Evolutionary conservation across 2,888 invertebrate genomes (phyloP).

Genomic region (Emmelina monodactyla): DNA sequence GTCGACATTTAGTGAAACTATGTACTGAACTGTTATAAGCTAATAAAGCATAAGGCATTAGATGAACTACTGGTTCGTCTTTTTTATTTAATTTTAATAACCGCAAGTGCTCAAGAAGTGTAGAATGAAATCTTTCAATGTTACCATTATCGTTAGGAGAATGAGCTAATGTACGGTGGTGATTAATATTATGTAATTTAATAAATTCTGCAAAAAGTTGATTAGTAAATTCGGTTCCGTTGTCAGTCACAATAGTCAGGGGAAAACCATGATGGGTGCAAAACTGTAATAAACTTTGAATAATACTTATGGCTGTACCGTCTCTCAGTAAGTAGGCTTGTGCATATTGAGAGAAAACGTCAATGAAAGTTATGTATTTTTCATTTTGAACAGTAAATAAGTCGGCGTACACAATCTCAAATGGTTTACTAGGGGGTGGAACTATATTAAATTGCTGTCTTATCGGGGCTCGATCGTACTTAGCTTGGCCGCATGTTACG

Average conservation of each 20-base stretch:
- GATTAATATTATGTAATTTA: not conserved
- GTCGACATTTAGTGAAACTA: slow-evolving; percentile 17
- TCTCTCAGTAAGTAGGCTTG: too few species aligned
- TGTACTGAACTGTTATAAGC: slow-evolving; percentile 6
- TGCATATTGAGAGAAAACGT: too few species aligned
- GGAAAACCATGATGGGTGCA: slow-evolving; percentile 16
- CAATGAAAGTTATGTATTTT: too few species aligned
- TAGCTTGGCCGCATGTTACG: too few species aligned
- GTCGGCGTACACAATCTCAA: slow-evolving; percentile 17
- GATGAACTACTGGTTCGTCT: not conserved
- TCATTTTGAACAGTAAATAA: too few species aligned
- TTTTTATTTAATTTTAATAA: not conserved
- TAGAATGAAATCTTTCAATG: not conserved
- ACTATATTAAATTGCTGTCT: not conserved
- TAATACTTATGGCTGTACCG: too few species aligned
- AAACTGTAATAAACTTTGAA: slow-evolving; percentile 4
- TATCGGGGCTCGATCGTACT: too few species aligned
- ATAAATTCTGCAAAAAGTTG: slow-evolving; percentile 5
- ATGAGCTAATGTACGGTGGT: not conserved
- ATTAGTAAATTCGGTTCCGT: slow-evolving; percentile 5
- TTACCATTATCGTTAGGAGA: not conserved
- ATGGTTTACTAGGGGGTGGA: slow-evolving; percentile 15
- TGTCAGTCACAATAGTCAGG: slow-evolving; percentile 4
- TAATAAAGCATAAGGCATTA: not conserved
- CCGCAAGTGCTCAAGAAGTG: not conserved